Percentiles rank a stretch among this genome's conserved stretches.
Evolutionary conservation across 2,113 vertebrate genomes (phyloP).

Genomic region (Rattus rattus): DNA sequence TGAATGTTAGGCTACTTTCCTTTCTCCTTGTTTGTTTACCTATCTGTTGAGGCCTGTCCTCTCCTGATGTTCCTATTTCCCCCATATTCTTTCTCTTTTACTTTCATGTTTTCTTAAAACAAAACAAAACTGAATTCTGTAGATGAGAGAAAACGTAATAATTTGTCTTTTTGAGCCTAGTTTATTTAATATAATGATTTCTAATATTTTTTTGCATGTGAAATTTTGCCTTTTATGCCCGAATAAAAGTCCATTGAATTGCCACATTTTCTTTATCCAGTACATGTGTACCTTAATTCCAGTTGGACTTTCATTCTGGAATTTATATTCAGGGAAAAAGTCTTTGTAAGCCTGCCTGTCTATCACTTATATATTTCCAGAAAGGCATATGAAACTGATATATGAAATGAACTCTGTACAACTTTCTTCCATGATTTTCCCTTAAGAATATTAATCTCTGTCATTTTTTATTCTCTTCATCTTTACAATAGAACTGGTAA

Average conservation of each 20-base stretch:
- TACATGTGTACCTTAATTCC: not conserved
- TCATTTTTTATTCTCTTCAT: not conserved
- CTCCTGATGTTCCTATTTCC: not conserved
- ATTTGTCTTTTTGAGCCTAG: not conserved
- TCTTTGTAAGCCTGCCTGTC: not conserved
- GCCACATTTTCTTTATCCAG: not conserved
- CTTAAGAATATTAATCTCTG: conserved; percentile 29
- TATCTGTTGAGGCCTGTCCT: fast-evolving
- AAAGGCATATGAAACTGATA: not conserved
- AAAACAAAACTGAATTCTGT: not conserved
- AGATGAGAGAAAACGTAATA: not conserved
- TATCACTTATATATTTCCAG: conserved; percentile 21
- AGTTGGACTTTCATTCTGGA: conserved; percentile 12
- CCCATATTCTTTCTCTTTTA: not conserved
- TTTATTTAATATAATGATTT: not conserved
- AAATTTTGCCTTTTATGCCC: not conserved
- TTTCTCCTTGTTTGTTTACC: not conserved
- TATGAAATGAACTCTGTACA: not conserved
- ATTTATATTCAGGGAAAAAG: not conserved
- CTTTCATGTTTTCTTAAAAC: not conserved
- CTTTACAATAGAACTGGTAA: not conserved
- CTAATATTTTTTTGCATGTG: not conserved
- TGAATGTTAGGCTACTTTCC: not conserved
- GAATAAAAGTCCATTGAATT: not conserved
- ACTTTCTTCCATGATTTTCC: not conserved